phyloP scores from a whole-genome alignment of 1,140 invertebrate genomes.

The Drosophila tsacasi region DNA sequence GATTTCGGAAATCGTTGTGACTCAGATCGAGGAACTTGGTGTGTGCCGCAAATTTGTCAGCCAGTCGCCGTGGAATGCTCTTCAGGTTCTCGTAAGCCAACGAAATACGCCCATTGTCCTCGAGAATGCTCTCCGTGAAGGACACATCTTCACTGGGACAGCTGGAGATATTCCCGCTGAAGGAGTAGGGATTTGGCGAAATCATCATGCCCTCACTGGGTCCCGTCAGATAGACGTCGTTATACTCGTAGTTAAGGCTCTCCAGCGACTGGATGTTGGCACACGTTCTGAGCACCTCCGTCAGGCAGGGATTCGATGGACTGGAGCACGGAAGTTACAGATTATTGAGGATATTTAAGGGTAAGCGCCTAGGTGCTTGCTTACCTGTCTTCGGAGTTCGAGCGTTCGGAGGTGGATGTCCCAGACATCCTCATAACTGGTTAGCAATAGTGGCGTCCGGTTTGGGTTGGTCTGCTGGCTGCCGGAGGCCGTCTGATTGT shows the following conservation, averaged over 20 bases:
- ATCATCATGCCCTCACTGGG: constrained; percentile 67
- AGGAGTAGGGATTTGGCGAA: constrained; percentile 66
- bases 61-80: constrained; percentile 69
- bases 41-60: constrained; percentile 75
- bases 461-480: constrained; percentile 1
- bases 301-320: constrained; percentile 50
- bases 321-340: background rate
- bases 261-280: constrained; percentile 74
- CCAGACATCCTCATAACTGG: constrained; percentile 56
- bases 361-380: background rate
- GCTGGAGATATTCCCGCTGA: constrained; percentile 71
- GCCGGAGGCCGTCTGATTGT: constrained; percentile 6
- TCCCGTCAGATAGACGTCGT: constrained; percentile 52
- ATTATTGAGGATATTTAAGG: background rate
- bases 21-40: constrained; percentile 81
- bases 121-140: constrained; percentile 69
- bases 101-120: constrained; percentile 79
- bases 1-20: constrained; percentile 75
- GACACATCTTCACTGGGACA: constrained; percentile 71
- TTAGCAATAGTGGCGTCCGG: background rate
- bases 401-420: constrained; percentile 66
- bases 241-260: constrained; percentile 68
- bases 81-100: constrained; percentile 79
- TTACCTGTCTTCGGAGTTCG: constrained; percentile 74
- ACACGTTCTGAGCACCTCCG: constrained; percentile 70